A percentile compares a stretch with the other conserved stretches of the same genome.
Conservation (phyloP, 2,113 vertebrate genomes). For the Pomatostomus ruficeps region DNA sequence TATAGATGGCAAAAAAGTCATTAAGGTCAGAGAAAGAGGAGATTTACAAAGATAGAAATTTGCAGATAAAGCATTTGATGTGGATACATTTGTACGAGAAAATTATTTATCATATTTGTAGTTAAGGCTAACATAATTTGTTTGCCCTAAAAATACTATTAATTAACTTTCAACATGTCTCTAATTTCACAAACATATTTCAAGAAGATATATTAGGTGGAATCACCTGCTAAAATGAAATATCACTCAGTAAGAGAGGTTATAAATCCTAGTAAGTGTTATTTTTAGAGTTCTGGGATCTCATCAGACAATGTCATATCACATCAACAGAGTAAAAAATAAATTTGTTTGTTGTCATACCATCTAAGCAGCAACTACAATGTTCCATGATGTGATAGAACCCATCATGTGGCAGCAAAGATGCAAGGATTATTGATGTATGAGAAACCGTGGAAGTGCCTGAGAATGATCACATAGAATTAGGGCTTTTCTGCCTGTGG, state of each 20-base stretch:
- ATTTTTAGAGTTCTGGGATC: neutral
- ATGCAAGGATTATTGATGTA: neutral
- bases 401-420: rapidly evolving
- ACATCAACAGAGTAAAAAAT: neutral
- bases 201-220: neutral
- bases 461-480: neutral
- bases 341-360: neutral
- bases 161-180: neutral
- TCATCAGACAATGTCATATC: neutral
- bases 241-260: neutral
- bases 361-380: neutral
- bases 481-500: neutral
- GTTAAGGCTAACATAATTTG: neutral
- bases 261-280: neutral
- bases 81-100: neutral
- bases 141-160: neutral
- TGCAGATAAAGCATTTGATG: neutral
- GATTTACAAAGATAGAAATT: neutral
- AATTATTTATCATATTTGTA: neutral
- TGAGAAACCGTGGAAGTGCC: neutral
- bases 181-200: neutral
- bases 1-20: neutral
- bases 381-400: neutral
- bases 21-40: neutral
- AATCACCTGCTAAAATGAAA: neutral